Base-by-base conservation (phyloP, 2,797 vertebrate species). In the Aeoliscus strigatus region DNA sequence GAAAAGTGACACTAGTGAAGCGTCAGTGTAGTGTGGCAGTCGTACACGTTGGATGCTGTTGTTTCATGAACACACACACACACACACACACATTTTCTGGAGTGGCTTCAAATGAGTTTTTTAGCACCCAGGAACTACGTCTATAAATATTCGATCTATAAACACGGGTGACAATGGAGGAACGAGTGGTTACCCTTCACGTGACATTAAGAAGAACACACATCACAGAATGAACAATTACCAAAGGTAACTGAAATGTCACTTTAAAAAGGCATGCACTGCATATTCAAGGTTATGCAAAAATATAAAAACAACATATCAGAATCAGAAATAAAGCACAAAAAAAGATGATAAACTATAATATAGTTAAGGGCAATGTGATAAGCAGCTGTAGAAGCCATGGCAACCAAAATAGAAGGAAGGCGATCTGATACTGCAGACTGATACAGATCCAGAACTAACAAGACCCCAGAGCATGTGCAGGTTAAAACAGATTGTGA, bases 341-440 rank as follows among this genome's bases (percentile, higher is more conserved):
- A n/a, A n/a, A n/a, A n/a, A n/a, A n/a, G n/a, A n/a, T n/a, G n/a
- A n/a, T n/a, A n/a, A n/a, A n/a, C n/a, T n/a, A n/a, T n/a, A n/a
- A n/a, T n/a, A 28, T 6, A 52, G 41, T 66, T 74, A 79, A 81
- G 66, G 66, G 40, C 79, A 73, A 75, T 39, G 51, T 72, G 80
- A 67, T 57, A 60, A 84, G 65, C 65, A 73, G 70, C 64, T 74
- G 51, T 31, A 41, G 27, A 75, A 77, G 25, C 10, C 53, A 58
- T 75, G 75, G 66, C 63, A 74, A 75, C 43, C 5, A 9, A 70
- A 70, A 70, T 36, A 2, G n/a, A n/a, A n/a, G n/a, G n/a, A 76
- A 77, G 73, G 66, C 70, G 60, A 41, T 27, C 1, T 38, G 62
- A 34, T 25, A 73, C 14, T 31, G 16, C 43, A 56, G 46, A 32